phyloP scores from a whole-genome alignment of 2,797 vertebrate species.

The Rhynchonycteris naso region DNA sequence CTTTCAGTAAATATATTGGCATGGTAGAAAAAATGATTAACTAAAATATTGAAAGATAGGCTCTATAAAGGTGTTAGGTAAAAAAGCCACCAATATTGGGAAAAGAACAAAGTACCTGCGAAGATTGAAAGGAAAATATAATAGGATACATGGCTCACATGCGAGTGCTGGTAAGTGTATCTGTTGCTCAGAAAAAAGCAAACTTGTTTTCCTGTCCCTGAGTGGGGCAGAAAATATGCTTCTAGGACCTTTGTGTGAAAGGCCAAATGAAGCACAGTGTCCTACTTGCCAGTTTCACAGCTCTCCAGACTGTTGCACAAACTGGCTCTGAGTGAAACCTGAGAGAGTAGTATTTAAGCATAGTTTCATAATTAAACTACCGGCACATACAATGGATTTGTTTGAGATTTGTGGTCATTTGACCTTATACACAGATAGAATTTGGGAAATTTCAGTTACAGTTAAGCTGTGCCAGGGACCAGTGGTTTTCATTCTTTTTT shows the following conservation, averaged over 20 bases:
- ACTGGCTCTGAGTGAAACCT: background rate
- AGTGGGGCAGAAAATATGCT: background rate
- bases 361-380: background rate
- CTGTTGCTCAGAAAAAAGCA: background rate
- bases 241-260: background rate
- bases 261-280: background rate
- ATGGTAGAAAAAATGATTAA: slow-evolving; percentile 3
- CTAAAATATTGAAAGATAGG: background rate
- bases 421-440: background rate
- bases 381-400: background rate
- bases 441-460: slow-evolving; percentile 10
- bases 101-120: background rate
- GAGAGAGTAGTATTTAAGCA: background rate
- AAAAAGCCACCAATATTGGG: background rate
- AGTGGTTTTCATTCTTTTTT: background rate
- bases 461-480: background rate
- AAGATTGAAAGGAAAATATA: slow-evolving; percentile 7
- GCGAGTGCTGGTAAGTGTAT: background rate
- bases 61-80: background rate
- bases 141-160: background rate
- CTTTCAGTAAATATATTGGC: background rate
- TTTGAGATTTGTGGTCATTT: slow-evolving; percentile 43
- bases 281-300: background rate
- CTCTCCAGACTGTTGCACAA: background rate
- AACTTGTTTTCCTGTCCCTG: background rate